Percentiles rank a stretch among this genome's conserved stretches.
Conservation (phyloP, 1,140 invertebrate species). For the Caerostris darwini region DNA sequence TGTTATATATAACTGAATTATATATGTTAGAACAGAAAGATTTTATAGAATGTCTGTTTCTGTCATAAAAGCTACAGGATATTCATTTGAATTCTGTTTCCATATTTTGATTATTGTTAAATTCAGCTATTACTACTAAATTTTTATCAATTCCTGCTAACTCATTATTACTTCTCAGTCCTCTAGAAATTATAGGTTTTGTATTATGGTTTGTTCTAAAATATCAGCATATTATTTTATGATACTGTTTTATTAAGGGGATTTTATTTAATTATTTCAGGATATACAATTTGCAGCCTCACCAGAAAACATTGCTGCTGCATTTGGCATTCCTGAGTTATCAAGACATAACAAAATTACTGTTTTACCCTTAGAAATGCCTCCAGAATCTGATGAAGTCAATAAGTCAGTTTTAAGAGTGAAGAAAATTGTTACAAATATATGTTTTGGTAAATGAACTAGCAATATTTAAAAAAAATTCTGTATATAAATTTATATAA, state of each 20-base stretch:
- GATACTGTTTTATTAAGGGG: background rate
- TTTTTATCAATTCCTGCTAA: too few relatives aligned
- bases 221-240: background rate
- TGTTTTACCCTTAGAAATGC: constrained; percentile 44
- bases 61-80: too few relatives aligned
- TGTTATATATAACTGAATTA: too few relatives aligned
- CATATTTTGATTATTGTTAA: too few relatives aligned
- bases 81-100: too few relatives aligned
- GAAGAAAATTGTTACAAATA: background rate
- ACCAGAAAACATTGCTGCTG: constrained; percentile 38
- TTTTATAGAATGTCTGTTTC: too few relatives aligned
- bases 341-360: constrained; percentile 46
- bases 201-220: too few relatives aligned
- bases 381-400: background rate
- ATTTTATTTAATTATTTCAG: background rate
- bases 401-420: background rate
- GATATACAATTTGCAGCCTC: constrained; percentile 52
- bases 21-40: too few relatives aligned
- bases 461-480: background rate
- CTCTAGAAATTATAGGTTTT: too few relatives aligned
- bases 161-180: too few relatives aligned
- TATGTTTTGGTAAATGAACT: constrained; percentile 6
- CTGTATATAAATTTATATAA: constrained; percentile 1
- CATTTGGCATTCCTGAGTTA: constrained; percentile 56
- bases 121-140: too few relatives aligned